Evolutionary conservation across 2,888 invertebrate genomes (phyloP), one percentile per base, ranked within the genome.

Genomic region (Mythimna impura): DNA sequence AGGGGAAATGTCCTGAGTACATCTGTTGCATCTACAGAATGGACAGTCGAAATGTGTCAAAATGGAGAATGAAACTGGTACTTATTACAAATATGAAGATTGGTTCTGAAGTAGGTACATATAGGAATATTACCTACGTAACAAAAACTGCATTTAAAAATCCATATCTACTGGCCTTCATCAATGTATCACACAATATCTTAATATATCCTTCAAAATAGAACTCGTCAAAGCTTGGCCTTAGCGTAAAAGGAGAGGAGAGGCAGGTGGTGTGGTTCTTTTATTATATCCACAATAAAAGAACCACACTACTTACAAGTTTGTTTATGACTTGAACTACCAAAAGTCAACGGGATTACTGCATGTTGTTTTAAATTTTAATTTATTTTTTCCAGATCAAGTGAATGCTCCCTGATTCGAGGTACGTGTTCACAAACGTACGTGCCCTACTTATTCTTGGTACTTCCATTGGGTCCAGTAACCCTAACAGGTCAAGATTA

Each of bases 401-500:
- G 97, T 70, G 98, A 99, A 94, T 99, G 99, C 91, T 99, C 99
- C 81, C 97, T 99, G 34, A 97, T 99, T 40, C 97, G 98, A 79
- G 99, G 99, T 25, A 98, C 98, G 89, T 99, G 99, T 91, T 98
- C 98, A 74, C 99, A 99, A 93, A 99, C 99, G 0, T 98, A 98
- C 94, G 98, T 99, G 84, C 99, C 99, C 17, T 99, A 99, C 92
- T 94, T 99, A 85, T 99, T 99, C 94, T 96, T 99, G 92, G 99
- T 99, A 73, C 98, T 99, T 76, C 99, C 99, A 0, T 93, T 99
- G 71, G 99, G 99, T 9, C 99, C 99, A 20, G 99, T 99, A 25
- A 99, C 99, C 17, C 95, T 99, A 25, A 99, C 99, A 6, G 99
- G 99, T 8, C 99, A 99, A 93, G 99, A 99, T 94, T 99, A 99